Evolutionary conservation across 1,140 invertebrate genomes (phyloP).

Genomic region (Thalassaphorura encarpata): DNA sequence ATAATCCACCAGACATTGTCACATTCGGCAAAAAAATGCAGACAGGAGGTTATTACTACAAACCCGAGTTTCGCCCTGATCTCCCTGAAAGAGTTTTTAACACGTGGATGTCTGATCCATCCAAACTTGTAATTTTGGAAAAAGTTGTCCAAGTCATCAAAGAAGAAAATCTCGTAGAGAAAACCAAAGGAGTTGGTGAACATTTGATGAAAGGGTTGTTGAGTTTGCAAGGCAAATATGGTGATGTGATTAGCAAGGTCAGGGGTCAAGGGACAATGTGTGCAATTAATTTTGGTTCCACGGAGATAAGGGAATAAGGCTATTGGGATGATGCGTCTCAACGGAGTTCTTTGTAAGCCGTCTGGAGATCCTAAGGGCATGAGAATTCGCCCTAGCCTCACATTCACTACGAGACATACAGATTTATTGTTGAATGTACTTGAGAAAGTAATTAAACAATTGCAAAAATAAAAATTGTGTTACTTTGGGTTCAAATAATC

Average conservation of each 20-base stretch:
- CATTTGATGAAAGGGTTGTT: slow-evolving; percentile 60
- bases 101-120: slow-evolving; percentile 93
- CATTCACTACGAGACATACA: slow-evolving; percentile 79
- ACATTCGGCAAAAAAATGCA: slow-evolving; percentile 99
- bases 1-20: slow-evolving; percentile 89
- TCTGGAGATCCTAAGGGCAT: not conserved
- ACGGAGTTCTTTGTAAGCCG: slow-evolving; percentile 23
- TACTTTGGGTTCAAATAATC: no score
- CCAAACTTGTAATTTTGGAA: slow-evolving; percentile 84
- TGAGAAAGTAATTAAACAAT: slow-evolving; percentile 58
- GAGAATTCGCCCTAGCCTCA: slow-evolving; percentile 71
- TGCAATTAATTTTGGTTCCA: slow-evolving; percentile 41
- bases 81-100: slow-evolving; percentile 91
- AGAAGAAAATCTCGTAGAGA: slow-evolving; percentile 65
- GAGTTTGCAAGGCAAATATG: slow-evolving; percentile 55
- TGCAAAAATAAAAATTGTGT: no score
- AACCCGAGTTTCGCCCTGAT: slow-evolving; percentile 58
- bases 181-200: slow-evolving; percentile 63
- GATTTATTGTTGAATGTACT: slow-evolving; percentile 82
- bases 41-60: slow-evolving; percentile 89
- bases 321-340: slow-evolving; percentile 73
- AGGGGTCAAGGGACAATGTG: slow-evolving; percentile 87
- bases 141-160: slow-evolving; percentile 75
- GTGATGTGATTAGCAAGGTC: slow-evolving; percentile 60
- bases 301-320: slow-evolving; percentile 37